Evolutionary conservation across 2,888 invertebrate species (phyloP).

Genomic region (Dynastes tityus): DNA sequence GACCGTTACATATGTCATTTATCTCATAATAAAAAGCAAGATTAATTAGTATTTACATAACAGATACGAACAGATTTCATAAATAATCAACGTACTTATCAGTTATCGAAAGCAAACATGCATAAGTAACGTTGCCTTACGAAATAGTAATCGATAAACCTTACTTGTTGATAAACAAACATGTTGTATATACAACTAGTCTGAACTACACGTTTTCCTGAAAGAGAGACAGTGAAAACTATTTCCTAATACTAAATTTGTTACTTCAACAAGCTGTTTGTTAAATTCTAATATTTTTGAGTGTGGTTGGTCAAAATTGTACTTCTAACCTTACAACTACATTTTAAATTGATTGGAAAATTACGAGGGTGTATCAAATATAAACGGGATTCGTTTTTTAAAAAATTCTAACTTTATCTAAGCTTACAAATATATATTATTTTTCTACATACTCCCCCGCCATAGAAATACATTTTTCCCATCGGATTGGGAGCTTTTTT

Average conservation of each 20-base stretch:
- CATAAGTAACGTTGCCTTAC: conserved; percentile 28
- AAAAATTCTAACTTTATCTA: too few relatives aligned
- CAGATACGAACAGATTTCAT: conserved; percentile 31
- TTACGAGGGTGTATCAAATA: too few relatives aligned
- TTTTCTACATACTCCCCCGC: too few relatives aligned
- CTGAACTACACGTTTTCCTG: conserved; percentile 3
- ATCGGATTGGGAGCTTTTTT: too few relatives aligned
- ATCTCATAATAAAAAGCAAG: conserved; percentile 26
- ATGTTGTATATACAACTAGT: not conserved
- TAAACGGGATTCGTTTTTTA: too few relatives aligned
- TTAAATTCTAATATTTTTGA: too few relatives aligned
- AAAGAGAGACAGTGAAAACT: not conserved
- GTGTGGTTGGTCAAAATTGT: too few relatives aligned
- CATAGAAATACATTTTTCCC: too few relatives aligned
- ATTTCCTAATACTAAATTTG: not conserved
- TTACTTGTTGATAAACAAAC: conserved; percentile 37
- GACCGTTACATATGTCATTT: conserved; percentile 16
- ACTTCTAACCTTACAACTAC: too few relatives aligned
- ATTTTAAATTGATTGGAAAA: too few relatives aligned
- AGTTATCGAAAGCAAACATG: conserved; percentile 21
- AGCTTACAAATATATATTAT: too few relatives aligned
- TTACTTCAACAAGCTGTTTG: not conserved
- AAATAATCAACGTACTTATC: conserved; percentile 28
- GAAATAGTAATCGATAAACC: conserved; percentile 34
- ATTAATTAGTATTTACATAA: conserved; percentile 30